Evolutionary conservation across 1,140 invertebrate genomes (phyloP).

Genomic region (Cataglyphis hispanica): DNA sequence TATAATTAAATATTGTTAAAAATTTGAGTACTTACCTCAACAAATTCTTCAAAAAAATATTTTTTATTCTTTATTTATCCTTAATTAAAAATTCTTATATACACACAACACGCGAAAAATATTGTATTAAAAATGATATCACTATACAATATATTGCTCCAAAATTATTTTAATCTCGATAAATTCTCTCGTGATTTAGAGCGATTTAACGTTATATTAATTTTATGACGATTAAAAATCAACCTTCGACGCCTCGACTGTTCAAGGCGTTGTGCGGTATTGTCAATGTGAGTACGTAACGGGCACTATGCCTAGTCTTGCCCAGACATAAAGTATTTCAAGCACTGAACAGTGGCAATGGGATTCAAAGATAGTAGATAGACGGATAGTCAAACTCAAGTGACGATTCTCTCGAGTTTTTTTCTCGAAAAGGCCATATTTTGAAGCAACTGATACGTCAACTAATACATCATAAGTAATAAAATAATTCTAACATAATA

Average conservation of each 20-base stretch:
- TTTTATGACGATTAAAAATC: neutral
- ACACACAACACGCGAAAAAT: neutral
- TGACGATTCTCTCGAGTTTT: neutral
- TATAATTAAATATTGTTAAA: neutral
- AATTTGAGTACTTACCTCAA: constrained; percentile 11
- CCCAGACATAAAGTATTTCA: constrained; percentile 78
- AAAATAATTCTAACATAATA: neutral
- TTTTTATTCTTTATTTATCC: too few relatives aligned
- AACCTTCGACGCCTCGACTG: constrained; percentile 8
- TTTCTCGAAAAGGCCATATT: neutral
- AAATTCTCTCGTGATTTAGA: neutral
- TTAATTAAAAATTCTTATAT: neutral
- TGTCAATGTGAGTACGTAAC: constrained; percentile 61
- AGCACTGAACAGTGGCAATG: constrained; percentile 51
- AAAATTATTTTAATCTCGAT: constrained; percentile 6
- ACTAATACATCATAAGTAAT: neutral
- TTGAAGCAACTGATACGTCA: neutral
- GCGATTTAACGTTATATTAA: neutral
- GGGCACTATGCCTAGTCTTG: constrained; percentile 80
- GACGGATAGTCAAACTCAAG: constrained; percentile 15
- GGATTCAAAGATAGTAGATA: constrained; percentile 33
- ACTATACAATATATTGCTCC: neutral
- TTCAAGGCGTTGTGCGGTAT: constrained; percentile 10
- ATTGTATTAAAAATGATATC: neutral
- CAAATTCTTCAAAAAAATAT: neutral